Evolutionary conservation across 92 coral and sea anemone genomes (phyloP).

Genomic region (Porites rus): DNA sequence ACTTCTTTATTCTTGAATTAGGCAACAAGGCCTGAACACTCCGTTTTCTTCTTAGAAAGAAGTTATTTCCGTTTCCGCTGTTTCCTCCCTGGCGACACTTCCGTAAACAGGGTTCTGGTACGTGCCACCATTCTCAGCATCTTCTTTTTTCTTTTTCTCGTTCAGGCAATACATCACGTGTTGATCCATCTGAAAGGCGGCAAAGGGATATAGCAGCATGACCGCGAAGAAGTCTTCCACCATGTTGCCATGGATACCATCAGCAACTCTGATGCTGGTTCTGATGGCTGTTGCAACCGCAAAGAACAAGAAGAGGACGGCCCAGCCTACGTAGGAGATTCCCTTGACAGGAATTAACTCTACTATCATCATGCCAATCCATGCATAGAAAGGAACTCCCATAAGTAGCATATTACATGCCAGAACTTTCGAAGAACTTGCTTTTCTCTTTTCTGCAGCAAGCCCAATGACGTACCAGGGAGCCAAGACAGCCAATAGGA

Average conservation of each 20-base stretch:
- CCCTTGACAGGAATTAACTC: slow-evolving; percentile 67
- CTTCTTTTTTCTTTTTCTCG: not conserved
- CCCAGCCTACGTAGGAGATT: slow-evolving; percentile 90
- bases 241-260: slow-evolving; percentile 82
- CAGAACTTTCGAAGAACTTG: slow-evolving; percentile 9
- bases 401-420: slow-evolving; percentile 73
- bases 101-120: not conserved
- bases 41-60: not conserved
- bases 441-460: slow-evolving; percentile 65
- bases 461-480: slow-evolving; percentile 90
- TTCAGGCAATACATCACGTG: slow-evolving; percentile 35
- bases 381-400: slow-evolving; percentile 77
- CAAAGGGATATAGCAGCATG: slow-evolving; percentile 79
- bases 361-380: slow-evolving; percentile 67
- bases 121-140: not conserved
- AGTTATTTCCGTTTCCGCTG: not conserved
- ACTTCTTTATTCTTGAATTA: no score
- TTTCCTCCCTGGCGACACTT: not conserved
- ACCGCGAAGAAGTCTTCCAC: slow-evolving; percentile 82
- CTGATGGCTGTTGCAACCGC: slow-evolving; percentile 75
- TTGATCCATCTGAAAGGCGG: slow-evolving; percentile 80
- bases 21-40: not conserved
- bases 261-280: slow-evolving; percentile 65
- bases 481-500: slow-evolving; percentile 77
- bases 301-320: slow-evolving; percentile 79